phyloP scores from a whole-genome alignment of 2,113 vertebrate genomes.

The Myrmecophaga tridactyla region DNA sequence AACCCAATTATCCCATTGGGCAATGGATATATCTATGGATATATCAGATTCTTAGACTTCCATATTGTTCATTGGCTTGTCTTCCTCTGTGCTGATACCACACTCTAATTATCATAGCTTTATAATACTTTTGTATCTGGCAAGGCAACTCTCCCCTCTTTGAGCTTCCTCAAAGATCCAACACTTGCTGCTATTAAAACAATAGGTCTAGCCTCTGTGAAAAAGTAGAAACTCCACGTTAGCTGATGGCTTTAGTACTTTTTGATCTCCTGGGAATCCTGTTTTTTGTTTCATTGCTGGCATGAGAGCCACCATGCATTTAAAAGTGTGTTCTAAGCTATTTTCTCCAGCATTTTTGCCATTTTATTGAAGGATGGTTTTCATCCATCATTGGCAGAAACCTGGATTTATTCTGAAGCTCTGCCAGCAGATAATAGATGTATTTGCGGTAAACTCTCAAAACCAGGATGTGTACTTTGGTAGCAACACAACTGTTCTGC shows the following conservation, averaged over 20 bases:
- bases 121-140: not conserved
- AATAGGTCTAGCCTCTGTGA: not conserved
- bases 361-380: not conserved
- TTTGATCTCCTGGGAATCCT: not conserved
- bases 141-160: not conserved
- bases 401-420: not conserved
- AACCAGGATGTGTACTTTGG: not conserved
- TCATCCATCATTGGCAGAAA: not conserved
- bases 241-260: not conserved
- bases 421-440: not conserved
- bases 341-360: not conserved
- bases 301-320: not conserved
- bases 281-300: not conserved
- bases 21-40: not conserved
- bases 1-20: not conserved
- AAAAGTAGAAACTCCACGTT: not conserved
- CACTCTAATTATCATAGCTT: not conserved
- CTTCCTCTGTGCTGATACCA: not conserved
- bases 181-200: not conserved
- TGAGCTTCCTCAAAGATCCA: not conserved
- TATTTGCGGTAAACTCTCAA: not conserved
- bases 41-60: not conserved
- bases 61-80: not conserved
- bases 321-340: not conserved
- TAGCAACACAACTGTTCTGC: not conserved